Conservation (phyloP, 1,140 invertebrate species). For the Macrocentrus cingulum region DNA sequence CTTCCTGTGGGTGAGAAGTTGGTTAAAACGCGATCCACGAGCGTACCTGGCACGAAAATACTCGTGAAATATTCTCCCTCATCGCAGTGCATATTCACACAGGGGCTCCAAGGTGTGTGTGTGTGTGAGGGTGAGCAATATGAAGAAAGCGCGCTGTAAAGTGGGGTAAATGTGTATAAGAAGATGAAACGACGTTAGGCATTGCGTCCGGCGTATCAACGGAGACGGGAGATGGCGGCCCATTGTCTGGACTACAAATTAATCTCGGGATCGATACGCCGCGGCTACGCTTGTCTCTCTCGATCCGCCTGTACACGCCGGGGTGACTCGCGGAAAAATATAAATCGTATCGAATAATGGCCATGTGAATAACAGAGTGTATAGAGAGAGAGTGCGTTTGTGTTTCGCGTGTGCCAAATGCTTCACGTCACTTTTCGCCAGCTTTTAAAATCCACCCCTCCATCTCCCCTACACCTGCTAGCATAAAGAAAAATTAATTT, state of each 20-base stretch:
- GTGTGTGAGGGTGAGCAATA: neutral
- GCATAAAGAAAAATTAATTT: too few species aligned
- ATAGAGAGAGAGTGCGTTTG: too few species aligned
- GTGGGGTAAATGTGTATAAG: constrained; percentile 25
- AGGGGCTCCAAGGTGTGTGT: neutral
- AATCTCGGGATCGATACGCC: constrained; percentile 56
- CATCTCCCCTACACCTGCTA: too few species aligned
- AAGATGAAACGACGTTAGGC: constrained; percentile 47
- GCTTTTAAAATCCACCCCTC: too few species aligned
- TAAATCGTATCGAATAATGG: neutral
- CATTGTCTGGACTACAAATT: constrained; percentile 59
- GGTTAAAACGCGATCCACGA: constrained; percentile 7
- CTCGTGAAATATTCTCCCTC: constrained; percentile 7
- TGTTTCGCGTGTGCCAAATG: too few species aligned
- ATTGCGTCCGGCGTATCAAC: constrained; percentile 49
- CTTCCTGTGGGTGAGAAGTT: constrained; percentile 12
- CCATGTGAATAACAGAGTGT: too few species aligned
- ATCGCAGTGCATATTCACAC: neutral
- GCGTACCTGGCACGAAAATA: constrained; percentile 12
- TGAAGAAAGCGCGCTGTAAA: constrained; percentile 14
- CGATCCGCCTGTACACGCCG: constrained; percentile 3
- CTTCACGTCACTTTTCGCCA: too few species aligned
- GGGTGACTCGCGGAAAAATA: constrained; percentile 25
- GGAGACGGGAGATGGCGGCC: constrained; percentile 51
- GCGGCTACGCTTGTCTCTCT: constrained; percentile 18